These are phyloP conservation scores for Gallinago solitaria DNA, from an alignment of 2,797 vertebrate genomes.

Conservation along the genomic window DNA sequence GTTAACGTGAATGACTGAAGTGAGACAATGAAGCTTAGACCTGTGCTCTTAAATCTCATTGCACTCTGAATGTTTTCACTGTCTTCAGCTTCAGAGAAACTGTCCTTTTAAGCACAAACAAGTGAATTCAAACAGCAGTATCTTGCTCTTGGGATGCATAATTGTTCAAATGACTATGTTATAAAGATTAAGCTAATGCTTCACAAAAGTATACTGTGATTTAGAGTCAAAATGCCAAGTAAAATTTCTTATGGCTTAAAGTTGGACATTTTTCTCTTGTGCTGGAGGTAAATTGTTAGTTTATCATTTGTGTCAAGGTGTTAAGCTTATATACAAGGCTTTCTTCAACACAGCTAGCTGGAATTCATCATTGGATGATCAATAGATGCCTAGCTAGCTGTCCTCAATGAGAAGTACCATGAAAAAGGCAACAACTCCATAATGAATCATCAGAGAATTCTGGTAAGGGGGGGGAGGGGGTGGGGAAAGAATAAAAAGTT, in stretches of 20 bases:
- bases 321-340: not conserved
- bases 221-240: not conserved
- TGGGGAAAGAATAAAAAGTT: not conserved
- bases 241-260: not conserved
- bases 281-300: not conserved
- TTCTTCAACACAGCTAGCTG: not conserved
- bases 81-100: not conserved
- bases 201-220: not conserved
- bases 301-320: not conserved
- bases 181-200: not conserved
- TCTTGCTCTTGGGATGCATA: not conserved
- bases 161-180: not conserved
- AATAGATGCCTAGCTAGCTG: not conserved
- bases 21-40: not conserved
- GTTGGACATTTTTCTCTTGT: not conserved
- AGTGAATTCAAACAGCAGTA: not conserved
- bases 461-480: not conserved
- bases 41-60: not conserved
- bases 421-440: not conserved
- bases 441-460: not conserved
- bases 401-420: not conserved
- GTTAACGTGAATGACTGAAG: not conserved
- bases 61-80: not conserved
- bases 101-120: not conserved
- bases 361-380: not conserved